Evolutionary conservation across 2,113 vertebrate genomes (phyloP), one percentile per base, ranked within the genome.

Genomic region (Prionailurus bengalensis): DNA sequence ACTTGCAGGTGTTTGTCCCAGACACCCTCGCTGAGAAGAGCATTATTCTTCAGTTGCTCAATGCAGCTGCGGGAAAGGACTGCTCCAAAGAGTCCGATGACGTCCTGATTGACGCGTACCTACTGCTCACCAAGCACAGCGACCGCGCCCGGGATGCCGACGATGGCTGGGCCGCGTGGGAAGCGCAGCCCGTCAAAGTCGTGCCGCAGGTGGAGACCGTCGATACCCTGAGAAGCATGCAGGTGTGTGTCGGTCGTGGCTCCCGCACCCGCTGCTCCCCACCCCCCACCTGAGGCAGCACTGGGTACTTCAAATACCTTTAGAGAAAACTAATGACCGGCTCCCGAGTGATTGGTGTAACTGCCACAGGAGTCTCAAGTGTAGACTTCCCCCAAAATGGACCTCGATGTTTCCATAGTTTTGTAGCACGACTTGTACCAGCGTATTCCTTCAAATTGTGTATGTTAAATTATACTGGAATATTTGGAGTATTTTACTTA

Each of bases 41-140:
- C 31, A 97, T 99, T 73, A 99, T 99, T 98, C 98, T 99, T 96
- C 99, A 99, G 98, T 98, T 99, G 19, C 99, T 99, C 70, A 99
- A 99, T 21, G 99, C 99, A 0, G 99, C 99, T 12, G 99, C 99
- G 2, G 99, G 99, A 23, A 99, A 99, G 96, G 99, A 99, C 98
- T 99, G 99, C 98, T 99, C 99, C 2, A 99, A 99, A 97, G 99
- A 99, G 85, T 99, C 99, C 0, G 99, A 99, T 12, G 99, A 99
- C 0, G 97, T 99, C 3, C 92, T 98, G 0, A 99, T 99, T 7
- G 99, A 99, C 21, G 99, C 99, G 55, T 99, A 99, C 82, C 99
- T 99, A 65, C 99, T 99, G 0, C 99, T 99, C 98, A 99, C 99
- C 98, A 99, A 99, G 91, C 99, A 99, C 14, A 97, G 98, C 31